Base-by-base conservation (phyloP, 2,797 vertebrate species). In the Amazonetta brasiliensis region DNA sequence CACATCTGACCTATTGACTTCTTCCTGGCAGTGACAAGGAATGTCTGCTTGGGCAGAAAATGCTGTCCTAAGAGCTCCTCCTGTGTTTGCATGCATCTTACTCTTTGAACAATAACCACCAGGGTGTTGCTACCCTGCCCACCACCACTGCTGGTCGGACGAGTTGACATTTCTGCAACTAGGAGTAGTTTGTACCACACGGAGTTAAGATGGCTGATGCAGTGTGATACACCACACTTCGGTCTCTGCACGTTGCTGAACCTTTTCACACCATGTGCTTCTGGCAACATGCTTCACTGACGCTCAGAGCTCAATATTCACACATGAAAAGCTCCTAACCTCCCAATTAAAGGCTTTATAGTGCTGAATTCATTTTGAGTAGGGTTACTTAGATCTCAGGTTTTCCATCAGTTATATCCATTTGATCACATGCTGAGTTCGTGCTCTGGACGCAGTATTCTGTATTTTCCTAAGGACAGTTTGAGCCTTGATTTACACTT, bases 1-100 rank as follows among this genome's bases (percentile, higher is more conserved):
- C 80, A 39, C n/a, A 52, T 20, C 72, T 79, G 92, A 87, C 75
- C 89, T 80, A 43, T 0, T 81, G 87, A 50, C 73, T 84, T 44
- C 33, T 4, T 33, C 64, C 87, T 60, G 35, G 84, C 87, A 78
- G 54, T 31, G 91, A 80, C 5, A 14, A 46, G 73, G 44, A 88
- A 91, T 30, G 82, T 69, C 85, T 88, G 75, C 13, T n/a, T 3
- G 83, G 81, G 50, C 15, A 60, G 54, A 35, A 88, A 72, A 30
- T 2, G 69, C 37, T 33, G 59, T 3, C 52, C 81, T 25, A 43
- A 59, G 59, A 62, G 63, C 50, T 80, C 8, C 37, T 62, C 35
- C 44, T 31, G 54, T 9, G 25, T 7, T 5, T 56, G 60, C 48
- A 79, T 72, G 8, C 2, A 54, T 33, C 35, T 64, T 74, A 64